phyloP scores from a whole-genome alignment of 2,888 invertebrate species.

The Temnothorax ravouxi region DNA sequence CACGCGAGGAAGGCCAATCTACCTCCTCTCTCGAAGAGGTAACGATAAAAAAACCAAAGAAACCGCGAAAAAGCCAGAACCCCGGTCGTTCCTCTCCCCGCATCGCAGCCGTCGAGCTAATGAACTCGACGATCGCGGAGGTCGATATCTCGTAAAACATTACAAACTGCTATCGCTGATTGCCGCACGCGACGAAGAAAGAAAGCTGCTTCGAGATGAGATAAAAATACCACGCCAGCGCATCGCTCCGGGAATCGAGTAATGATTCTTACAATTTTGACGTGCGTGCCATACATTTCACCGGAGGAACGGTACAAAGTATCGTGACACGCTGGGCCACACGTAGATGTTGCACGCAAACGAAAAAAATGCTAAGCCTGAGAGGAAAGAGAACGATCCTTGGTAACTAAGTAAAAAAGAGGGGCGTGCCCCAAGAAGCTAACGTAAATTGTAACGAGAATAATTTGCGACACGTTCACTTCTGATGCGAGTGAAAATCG shows the following conservation, averaged over 20 bases:
- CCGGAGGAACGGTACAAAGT: constrained; percentile 15
- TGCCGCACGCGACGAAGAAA: constrained; percentile 43
- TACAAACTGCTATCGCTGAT: constrained; percentile 45
- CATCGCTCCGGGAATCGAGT: constrained; percentile 41
- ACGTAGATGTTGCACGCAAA: constrained; percentile 9
- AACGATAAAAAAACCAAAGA: not conserved
- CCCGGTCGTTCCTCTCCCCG: not conserved
- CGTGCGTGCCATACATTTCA: constrained; percentile 27
- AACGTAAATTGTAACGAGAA: constrained; percentile 15
- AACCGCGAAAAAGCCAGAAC: constrained; percentile 20
- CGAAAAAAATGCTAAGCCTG: not conserved
- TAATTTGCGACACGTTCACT: constrained; percentile 9
- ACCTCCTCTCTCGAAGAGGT: constrained; percentile 8
- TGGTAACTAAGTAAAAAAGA: not conserved
- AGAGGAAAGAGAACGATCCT: not conserved
- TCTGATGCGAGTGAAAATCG: constrained; percentile 14
- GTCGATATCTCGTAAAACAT: constrained; percentile 47
- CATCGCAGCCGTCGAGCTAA: constrained; percentile 24
- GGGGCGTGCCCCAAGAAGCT: not conserved
- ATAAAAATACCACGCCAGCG: constrained; percentile 39
- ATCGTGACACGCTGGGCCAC: constrained; percentile 10
- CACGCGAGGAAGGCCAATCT: constrained; percentile 33
- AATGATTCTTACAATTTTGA: constrained; percentile 48
- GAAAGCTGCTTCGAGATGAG: constrained; percentile 12
- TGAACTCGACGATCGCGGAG: constrained; percentile 45